Conservation (phyloP, 2,888 invertebrate genomes). For the Philhelius pedissequus region DNA sequence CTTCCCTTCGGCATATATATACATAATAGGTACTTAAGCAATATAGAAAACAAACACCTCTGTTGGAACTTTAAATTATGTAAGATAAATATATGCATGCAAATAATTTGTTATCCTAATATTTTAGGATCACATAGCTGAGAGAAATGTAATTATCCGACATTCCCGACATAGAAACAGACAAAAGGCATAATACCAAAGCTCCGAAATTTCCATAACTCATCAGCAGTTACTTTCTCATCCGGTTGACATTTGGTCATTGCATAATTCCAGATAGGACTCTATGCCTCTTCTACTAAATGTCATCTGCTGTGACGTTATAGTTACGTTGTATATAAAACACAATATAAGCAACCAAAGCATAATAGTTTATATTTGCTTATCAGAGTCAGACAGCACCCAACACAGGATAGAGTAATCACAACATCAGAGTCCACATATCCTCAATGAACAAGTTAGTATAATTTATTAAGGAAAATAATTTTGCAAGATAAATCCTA, state of each 20-base stretch:
- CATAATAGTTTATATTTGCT: slow-evolving; percentile 41
- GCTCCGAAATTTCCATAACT: slow-evolving; percentile 23
- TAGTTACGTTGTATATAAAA: neutral
- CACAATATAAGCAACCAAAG: neutral
- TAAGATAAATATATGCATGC: too few species aligned
- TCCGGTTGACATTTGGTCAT: slow-evolving; percentile 50
- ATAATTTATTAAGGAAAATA: slow-evolving; percentile 54
- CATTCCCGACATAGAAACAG: neutral
- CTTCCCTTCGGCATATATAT: too few species aligned
- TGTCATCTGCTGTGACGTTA: neutral
- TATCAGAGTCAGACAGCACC: slow-evolving; percentile 38
- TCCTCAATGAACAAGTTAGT: slow-evolving; percentile 27
- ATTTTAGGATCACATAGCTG: neutral
- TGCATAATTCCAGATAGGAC: slow-evolving; percentile 32
- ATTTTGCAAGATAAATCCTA: slow-evolving; percentile 43
- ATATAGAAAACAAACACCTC: neutral
- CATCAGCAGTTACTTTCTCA: slow-evolving; percentile 40
- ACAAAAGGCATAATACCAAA: neutral
- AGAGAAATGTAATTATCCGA: neutral
- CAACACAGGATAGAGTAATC: slow-evolving; percentile 45
- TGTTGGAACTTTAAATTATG: neutral
- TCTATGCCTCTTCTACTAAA: neutral
- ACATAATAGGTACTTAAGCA: too few species aligned
- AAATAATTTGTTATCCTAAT: neutral
- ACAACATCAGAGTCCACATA: slow-evolving; percentile 31